Conservation (phyloP, 1,140 invertebrate species). For the Zaprionus davidi region DNA sequence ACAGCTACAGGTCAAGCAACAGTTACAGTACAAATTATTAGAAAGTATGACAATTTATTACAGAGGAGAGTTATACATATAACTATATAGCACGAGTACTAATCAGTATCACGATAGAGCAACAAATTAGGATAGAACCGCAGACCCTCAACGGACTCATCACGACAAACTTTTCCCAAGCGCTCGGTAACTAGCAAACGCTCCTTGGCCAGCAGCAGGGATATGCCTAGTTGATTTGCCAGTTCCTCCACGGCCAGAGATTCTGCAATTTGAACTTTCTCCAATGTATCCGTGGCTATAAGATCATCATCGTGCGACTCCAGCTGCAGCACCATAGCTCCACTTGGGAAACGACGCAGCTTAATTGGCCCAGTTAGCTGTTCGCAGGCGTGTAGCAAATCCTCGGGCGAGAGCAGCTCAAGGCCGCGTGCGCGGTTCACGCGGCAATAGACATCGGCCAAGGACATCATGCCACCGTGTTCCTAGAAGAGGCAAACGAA, state of each 20-base stretch:
- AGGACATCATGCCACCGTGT: constrained; percentile 97
- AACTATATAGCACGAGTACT: background rate
- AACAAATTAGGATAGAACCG: constrained; percentile 96
- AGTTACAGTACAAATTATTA: background rate
- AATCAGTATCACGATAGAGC: constrained; percentile 79
- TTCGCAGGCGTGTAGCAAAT: constrained; percentile 95
- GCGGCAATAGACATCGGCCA: constrained; percentile 98
- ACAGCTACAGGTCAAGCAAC: background rate
- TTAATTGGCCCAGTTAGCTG: constrained; percentile 90
- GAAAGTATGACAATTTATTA: constrained; percentile 24
- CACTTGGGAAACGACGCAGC: constrained; percentile 94
- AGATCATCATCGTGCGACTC: constrained; percentile 91
- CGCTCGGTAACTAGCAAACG: constrained; percentile 93
- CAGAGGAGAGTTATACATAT: constrained; percentile 3
- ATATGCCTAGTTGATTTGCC: constrained; percentile 91
- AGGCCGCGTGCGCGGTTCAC: constrained; percentile 95
- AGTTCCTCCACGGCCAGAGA: constrained; percentile 94
- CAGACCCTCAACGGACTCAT: constrained; percentile 96
- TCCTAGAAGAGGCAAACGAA: constrained; percentile 86
- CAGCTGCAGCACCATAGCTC: constrained; percentile 94
- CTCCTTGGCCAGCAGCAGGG: constrained; percentile 95
- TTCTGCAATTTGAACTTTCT: constrained; percentile 90
- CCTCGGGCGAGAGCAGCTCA: constrained; percentile 96
- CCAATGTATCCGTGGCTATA: constrained; percentile 89
- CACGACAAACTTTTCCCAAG: constrained; percentile 93